Evolutionary conservation across 2,888 invertebrate genomes (phyloP).

Genomic region (Rhaphigaster nebulosa): DNA sequence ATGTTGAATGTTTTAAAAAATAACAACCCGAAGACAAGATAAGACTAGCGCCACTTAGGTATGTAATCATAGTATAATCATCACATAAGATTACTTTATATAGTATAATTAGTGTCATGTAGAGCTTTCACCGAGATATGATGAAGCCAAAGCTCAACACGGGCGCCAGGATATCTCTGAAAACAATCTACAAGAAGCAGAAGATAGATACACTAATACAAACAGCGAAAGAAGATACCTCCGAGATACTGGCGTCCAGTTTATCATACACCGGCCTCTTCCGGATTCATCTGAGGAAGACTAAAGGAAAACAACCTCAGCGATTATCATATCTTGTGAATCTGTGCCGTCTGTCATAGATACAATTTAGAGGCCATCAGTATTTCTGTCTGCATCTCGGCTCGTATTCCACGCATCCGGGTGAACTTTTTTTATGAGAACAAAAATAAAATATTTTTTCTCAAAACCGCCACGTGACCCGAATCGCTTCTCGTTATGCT

Average conservation of each 20-base stretch:
- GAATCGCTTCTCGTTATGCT: constrained; percentile 15
- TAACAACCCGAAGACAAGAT: not conserved
- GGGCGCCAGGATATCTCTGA: not conserved
- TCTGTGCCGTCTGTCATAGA: constrained; percentile 18
- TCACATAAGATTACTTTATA: not conserved
- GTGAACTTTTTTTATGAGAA: not conserved
- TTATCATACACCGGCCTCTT: constrained; percentile 25
- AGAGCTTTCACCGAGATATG: not conserved
- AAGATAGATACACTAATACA: not conserved
- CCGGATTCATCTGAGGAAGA: constrained; percentile 38
- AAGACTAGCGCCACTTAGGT: not conserved
- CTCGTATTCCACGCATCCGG: constrained; percentile 41
- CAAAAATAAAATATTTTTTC: constrained; percentile 14
- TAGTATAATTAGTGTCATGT: constrained; percentile 22
- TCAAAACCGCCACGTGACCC: not conserved
- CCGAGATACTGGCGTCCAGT: constrained; percentile 11
- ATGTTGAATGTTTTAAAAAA: no score
- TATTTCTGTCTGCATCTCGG: constrained; percentile 25
- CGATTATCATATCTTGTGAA: constrained; percentile 47
- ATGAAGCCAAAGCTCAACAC: not conserved
- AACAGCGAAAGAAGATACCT: constrained; percentile 25
- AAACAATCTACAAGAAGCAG: constrained; percentile 18
- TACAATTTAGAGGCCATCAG: constrained; percentile 36
- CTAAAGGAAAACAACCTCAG: constrained; percentile 5
- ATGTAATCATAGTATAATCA: not conserved